These are phyloP conservation scores for Stenichneumon culpator DNA, from an alignment of 2,888 invertebrate genomes.

Conservation along the genomic window DNA sequence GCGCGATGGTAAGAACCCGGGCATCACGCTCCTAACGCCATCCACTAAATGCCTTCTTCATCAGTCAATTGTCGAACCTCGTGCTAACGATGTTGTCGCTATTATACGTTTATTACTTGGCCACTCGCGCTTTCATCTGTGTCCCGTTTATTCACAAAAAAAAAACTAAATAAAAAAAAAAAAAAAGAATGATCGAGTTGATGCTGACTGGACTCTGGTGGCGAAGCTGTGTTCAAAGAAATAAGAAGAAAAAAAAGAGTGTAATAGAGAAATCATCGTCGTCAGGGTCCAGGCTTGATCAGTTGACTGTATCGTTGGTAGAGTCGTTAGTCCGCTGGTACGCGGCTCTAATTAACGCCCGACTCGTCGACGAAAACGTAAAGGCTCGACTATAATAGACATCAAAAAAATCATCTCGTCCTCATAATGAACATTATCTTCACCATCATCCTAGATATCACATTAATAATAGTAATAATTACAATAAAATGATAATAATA, in stretches of 20 bases:
- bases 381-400: constrained; percentile 23
- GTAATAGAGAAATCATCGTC: not conserved
- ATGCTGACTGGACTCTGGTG: constrained; percentile 22
- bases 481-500: constrained; percentile 18
- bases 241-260: not conserved
- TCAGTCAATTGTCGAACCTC: constrained; percentile 76
- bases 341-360: constrained; percentile 7
- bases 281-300: constrained; percentile 42
- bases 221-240: not conserved
- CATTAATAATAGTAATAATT: constrained; percentile 25
- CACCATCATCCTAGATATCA: constrained; percentile 17
- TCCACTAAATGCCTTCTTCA: constrained; percentile 81
- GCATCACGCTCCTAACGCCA: constrained; percentile 82
- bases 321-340: constrained; percentile 29
- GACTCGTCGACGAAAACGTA: constrained; percentile 27
- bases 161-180: not conserved
- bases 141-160: constrained; percentile 29
- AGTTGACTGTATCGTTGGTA: constrained; percentile 54
- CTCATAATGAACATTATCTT: constrained; percentile 37
- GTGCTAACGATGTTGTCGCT: constrained; percentile 67
- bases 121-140: constrained; percentile 41
- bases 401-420: constrained; percentile 37
- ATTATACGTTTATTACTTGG: constrained; percentile 46
- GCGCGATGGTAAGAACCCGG: constrained; percentile 91
- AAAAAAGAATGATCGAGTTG: not conserved